A percentile compares a stretch with the other conserved stretches of the same genome.
Evolutionary conservation across 2,888 invertebrate species (phyloP).

Genomic region (Apoda limacodes): DNA sequence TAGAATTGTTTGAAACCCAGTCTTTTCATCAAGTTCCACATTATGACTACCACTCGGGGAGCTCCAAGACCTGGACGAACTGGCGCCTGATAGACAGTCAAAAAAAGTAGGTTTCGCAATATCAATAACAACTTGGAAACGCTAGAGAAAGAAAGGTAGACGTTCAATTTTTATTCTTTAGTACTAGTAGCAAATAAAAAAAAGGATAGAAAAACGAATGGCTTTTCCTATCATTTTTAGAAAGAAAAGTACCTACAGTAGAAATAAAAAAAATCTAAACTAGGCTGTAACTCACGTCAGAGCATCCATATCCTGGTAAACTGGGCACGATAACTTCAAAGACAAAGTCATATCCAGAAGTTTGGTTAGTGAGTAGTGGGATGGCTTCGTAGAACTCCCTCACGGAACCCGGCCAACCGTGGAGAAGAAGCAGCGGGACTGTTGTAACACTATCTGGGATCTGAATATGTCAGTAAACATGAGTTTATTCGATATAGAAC

Average conservation of each 20-base stretch:
- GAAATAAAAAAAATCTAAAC: no score
- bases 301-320: slow-evolving; percentile 69
- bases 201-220: no score
- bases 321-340: no score
- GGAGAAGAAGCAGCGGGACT: slow-evolving; percentile 77
- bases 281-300: slow-evolving; percentile 55
- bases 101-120: no score
- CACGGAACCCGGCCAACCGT: no score
- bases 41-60: slow-evolving; percentile 70
- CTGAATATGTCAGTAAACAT: slow-evolving; percentile 29
- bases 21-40: slow-evolving; percentile 78
- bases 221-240: no score
- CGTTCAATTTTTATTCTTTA: no score
- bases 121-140: no score
- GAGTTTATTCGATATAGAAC: no score
- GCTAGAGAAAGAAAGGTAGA: no score
- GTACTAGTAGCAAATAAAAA: no score
- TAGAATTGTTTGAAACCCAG: slow-evolving; percentile 76
- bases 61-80: slow-evolving; percentile 72
- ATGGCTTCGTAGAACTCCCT: slow-evolving; percentile 80
- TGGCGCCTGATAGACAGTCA: slow-evolving; percentile 60
- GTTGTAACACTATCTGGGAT: slow-evolving; percentile 45
- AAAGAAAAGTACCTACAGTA: no score
- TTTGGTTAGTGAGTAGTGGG: slow-evolving; percentile 72
- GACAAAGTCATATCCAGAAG: slow-evolving; percentile 41